Base-by-base conservation (phyloP, 2,888 invertebrate species). In the Mycalesis mineus region DNA sequence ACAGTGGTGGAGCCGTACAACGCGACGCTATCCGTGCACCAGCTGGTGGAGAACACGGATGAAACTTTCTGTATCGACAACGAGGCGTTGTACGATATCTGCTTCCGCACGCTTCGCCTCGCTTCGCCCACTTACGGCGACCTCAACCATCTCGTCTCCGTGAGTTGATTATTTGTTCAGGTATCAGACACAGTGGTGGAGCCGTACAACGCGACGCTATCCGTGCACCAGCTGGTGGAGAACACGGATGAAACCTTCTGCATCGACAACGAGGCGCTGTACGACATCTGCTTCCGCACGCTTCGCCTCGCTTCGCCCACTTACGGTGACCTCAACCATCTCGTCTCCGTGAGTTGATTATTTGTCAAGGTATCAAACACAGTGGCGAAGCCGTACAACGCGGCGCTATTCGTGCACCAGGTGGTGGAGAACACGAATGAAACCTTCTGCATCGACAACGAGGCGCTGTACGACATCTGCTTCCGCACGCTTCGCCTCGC, bases 1-100 rank as follows among this genome's bases (percentile, higher is more conserved):
- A 96, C 96, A 5, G 96, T 96, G 49, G 95, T 96, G 61, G 96
- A 96, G 81, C 96, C 96, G 0, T 96, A 96, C 91, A 96, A 96
- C 86, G 96, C 96, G 53, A 96, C 96, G 11, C 91, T 96, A 29
- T 96, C 96, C 2, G 94, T 95, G 2, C 95, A 96, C 75, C 95
- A 96, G 78, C 90, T 97, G 56, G 95, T 96, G 4, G 96, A 96
- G 81, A 96, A 96, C 81, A 96, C 96, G 8, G 96, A 96, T 73
- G 95, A 95, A 76, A 96, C 96, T 0, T 96, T 94, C 84, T 96
- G 96, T 78, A 96, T 96, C 74, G 96, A 96, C 87, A 96, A 96
- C 82, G 96, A 96, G 78, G 96, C 96, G 51, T 90, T 96, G 9
- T 96, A 96, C 83, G 95, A 96, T 82, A 96, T 96, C 74, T 96